These are phyloP conservation scores for Ostrea denselamellosa DNA, from an alignment of 1,140 invertebrate genomes.

Conservation along the genomic window DNA sequence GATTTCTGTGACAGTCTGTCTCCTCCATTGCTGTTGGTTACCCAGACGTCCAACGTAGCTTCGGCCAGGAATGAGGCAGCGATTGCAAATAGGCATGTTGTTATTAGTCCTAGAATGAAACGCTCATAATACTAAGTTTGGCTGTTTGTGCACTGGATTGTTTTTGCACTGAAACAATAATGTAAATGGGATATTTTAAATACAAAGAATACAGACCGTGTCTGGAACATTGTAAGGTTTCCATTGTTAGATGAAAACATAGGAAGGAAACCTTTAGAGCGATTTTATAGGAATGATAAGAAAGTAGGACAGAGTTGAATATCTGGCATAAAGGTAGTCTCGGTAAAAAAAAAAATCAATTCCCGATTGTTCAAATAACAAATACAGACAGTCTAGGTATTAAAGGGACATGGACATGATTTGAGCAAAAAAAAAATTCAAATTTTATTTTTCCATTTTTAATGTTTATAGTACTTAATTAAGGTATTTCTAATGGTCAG, in stretches of 20 bases:
- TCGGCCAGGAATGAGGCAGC: neutral
- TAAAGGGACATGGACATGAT: no score
- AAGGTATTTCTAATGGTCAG: no score
- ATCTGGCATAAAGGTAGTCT: neutral
- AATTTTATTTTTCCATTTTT: no score
- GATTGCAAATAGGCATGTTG: neutral
- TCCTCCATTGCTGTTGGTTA: conserved; percentile 31
- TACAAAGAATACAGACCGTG: neutral
- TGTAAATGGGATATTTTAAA: neutral
- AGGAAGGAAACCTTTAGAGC: neutral
- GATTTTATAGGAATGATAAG: neutral
- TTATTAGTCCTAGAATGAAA: neutral
- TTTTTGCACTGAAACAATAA: neutral
- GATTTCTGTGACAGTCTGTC: conserved; percentile 8
- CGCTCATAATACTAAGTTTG: neutral
- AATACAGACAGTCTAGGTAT: no score
- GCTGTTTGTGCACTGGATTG: no score
- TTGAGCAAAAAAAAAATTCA: no score
- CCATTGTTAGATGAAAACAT: neutral
- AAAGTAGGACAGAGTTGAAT: neutral
- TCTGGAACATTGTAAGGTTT: neutral
- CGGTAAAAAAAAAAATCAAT: no score
- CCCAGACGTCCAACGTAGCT: conserved; percentile 1
- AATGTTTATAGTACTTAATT: no score
- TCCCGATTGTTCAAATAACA: no score